Evolutionary conservation across 92 coral and sea anemone genomes (phyloP).

Genomic region (Meandrina meandrites): DNA sequence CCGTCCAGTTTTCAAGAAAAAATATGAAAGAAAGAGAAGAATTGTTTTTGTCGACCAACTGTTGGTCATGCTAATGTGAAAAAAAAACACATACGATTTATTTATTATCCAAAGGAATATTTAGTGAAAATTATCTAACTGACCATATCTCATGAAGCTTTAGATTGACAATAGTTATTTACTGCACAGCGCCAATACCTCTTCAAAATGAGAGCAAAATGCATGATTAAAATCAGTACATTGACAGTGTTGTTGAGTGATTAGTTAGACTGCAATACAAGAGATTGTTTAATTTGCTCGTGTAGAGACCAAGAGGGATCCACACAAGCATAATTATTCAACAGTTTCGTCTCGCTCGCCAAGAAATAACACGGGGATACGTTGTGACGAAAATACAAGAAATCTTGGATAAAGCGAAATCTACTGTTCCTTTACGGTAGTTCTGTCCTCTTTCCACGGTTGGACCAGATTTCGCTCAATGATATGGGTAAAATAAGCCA

Average conservation of each 20-base stretch:
- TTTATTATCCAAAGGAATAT: constrained; percentile 51
- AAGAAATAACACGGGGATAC: background rate
- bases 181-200: constrained; percentile 27
- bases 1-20: constrained; percentile 30
- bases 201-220: constrained; percentile 27
- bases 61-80: constrained; percentile 33
- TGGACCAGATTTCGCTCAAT: too few relatives aligned
- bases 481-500: too few relatives aligned
- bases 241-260: background rate
- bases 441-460: too few relatives aligned
- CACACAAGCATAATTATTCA: background rate
- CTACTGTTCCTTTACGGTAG: too few relatives aligned
- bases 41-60: constrained; percentile 35
- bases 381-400: background rate
- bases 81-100: constrained; percentile 27
- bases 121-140: constrained; percentile 41
- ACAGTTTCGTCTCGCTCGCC: too few relatives aligned
- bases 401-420: too few relatives aligned
- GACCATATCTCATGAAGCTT: constrained; percentile 32
- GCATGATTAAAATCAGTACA: constrained; percentile 24
- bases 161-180: constrained; percentile 24
- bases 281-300: background rate
- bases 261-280: background rate
- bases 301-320: background rate
- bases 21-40: constrained; percentile 21